phyloP scores from a whole-genome alignment of 2,888 invertebrate species.

The Mantis religiosa region DNA sequence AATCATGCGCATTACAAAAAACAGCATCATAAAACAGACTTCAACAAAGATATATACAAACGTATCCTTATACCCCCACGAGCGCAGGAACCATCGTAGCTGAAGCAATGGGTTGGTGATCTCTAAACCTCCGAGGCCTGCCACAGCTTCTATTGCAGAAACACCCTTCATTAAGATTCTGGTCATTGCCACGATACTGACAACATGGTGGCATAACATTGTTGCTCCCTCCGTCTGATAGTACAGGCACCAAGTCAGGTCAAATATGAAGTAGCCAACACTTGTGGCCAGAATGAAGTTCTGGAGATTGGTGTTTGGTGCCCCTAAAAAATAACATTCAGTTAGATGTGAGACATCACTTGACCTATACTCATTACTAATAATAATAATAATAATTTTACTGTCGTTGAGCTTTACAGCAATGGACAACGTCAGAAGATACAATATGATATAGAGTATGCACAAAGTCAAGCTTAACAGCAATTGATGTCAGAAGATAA shows the following conservation, averaged over 20 bases:
- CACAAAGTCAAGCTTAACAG: too few species aligned
- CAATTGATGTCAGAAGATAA: too few species aligned
- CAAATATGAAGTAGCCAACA: slow-evolving; percentile 60
- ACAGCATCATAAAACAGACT: slow-evolving; percentile 48
- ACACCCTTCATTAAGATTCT: slow-evolving; percentile 49
- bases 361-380: too few species aligned
- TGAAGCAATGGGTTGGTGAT: slow-evolving; percentile 60
- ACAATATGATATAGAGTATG: too few species aligned
- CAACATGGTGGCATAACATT: slow-evolving; percentile 54
- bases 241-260: slow-evolving; percentile 55
- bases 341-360: too few species aligned
- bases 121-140: slow-evolving; percentile 54
- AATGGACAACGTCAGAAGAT: too few species aligned
- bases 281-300: slow-evolving; percentile 53
- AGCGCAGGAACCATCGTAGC: slow-evolving; percentile 57
- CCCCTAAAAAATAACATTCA: slow-evolving; percentile 33
- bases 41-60: slow-evolving; percentile 49
- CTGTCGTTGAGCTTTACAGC: too few species aligned
- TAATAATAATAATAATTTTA: too few species aligned
- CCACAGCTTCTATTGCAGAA: slow-evolving; percentile 35
- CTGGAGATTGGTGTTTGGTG: slow-evolving; percentile 39
- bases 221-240: slow-evolving; percentile 50
- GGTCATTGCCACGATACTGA: slow-evolving; percentile 50
- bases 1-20: slow-evolving; percentile 50
- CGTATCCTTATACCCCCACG: slow-evolving; percentile 49